Evolutionary conservation across 2,113 vertebrate genomes (phyloP).

Genomic region (Sorex araneus): DNA sequence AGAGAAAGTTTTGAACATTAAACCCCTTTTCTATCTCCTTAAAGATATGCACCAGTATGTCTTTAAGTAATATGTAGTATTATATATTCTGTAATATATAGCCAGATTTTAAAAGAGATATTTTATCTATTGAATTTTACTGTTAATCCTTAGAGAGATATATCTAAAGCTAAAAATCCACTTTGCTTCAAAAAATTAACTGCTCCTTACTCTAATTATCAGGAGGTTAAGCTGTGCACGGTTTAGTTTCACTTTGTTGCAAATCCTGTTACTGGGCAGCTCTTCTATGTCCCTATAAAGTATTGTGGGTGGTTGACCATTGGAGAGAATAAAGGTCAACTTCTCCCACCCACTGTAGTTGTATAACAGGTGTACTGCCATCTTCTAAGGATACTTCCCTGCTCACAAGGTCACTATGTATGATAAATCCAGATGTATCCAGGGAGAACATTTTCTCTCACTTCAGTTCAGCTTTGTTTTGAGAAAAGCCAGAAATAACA

Average conservation of each 20-base stretch:
- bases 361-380: neutral
- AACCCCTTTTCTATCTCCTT: neutral
- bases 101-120: neutral
- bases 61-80: too few species aligned
- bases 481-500: conserved; percentile 18
- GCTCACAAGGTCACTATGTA: neutral
- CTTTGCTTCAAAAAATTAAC: conserved; percentile 11
- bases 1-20: conserved; percentile 17
- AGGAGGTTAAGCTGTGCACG: conserved; percentile 45
- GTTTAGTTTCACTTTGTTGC: conserved; percentile 31
- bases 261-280: neutral
- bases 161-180: conserved; percentile 12
- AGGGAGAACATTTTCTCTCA: neutral
- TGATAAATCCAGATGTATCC: neutral
- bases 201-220: neutral
- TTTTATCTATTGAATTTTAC: conserved; percentile 36
- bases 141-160: neutral
- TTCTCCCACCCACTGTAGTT: neutral
- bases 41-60: too few species aligned
- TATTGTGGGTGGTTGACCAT: conserved; percentile 18
- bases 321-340: neutral
- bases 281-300: neutral
- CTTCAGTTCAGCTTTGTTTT: conserved; percentile 43
- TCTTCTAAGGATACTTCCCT: neutral
- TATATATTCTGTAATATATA: too few species aligned